A percentile compares a stretch with the other conserved stretches of the same genome.
These are phyloP conservation scores for Microctonus hyperodae DNA, from an alignment of 2,888 invertebrate species.

Conservation along the genomic window DNA sequence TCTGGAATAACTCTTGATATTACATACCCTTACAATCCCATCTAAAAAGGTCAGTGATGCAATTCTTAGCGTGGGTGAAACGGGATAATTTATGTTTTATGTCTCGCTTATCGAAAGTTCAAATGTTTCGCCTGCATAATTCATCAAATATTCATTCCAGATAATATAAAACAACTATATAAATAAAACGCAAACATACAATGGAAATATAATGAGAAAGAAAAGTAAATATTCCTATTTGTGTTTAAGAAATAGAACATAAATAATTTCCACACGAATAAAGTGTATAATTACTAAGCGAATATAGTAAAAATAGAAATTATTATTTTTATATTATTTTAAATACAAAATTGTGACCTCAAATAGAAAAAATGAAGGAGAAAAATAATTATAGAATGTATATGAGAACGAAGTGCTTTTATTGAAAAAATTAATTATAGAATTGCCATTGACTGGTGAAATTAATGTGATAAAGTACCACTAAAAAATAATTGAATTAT, in stretches of 20 bases:
- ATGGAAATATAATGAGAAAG: neutral
- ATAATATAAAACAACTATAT: slow-evolving; percentile 14
- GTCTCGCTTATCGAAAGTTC: slow-evolving; percentile 54
- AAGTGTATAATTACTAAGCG: neutral
- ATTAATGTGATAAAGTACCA: neutral
- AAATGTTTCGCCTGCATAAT: slow-evolving; percentile 52
- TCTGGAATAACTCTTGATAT: neutral
- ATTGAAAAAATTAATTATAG: neutral
- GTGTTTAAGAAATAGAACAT: neutral
- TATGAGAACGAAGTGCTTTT: neutral
- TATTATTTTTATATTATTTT: neutral
- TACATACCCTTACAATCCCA: slow-evolving; percentile 23
- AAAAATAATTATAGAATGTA: neutral
- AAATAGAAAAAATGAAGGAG: neutral
- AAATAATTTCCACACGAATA: no score
- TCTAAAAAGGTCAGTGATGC: slow-evolving; percentile 48
- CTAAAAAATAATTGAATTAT: neutral
- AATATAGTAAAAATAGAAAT: neutral
- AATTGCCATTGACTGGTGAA: neutral
- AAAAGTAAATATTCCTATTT: neutral
- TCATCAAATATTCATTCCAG: slow-evolving; percentile 48
- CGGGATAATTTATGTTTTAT: slow-evolving; percentile 40
- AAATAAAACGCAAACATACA: neutral
- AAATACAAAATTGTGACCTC: neutral
- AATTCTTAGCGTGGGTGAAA: slow-evolving; percentile 33